These are phyloP conservation scores for Bedellia somnulentella DNA, from an alignment of 2,888 invertebrate genomes.

Conservation along the genomic window DNA sequence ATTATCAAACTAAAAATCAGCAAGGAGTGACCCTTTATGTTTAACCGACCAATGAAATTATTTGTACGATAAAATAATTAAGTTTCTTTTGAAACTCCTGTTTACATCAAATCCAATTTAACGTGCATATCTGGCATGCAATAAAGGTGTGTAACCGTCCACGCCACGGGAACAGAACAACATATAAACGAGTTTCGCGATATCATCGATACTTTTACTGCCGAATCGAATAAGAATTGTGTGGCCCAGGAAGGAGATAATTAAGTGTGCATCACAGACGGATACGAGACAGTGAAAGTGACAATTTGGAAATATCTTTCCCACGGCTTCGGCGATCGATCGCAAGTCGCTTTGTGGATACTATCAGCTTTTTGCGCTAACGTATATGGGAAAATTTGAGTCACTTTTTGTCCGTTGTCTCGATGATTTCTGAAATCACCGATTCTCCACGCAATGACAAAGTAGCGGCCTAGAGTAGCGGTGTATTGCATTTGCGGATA, in stretches of 20 bases:
- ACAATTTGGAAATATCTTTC: conserved; percentile 51
- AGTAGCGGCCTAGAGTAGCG: conserved; percentile 12
- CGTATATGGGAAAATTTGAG: neutral
- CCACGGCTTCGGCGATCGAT: conserved; percentile 25
- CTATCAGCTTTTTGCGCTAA: conserved; percentile 27
- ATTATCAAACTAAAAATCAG: no score
- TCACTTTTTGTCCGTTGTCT: no score
- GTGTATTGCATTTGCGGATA: conserved; percentile 2
- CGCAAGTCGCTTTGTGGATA: conserved; percentile 33
- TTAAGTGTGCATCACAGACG: conserved; percentile 4
- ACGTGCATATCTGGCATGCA: no score
- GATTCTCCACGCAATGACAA: conserved; percentile 25
- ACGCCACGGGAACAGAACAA: no score
- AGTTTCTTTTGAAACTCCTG: no score
- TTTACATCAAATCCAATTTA: no score
- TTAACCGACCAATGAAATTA: no score
- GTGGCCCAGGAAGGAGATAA: neutral
- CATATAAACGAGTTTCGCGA: conserved; percentile 6
- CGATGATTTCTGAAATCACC: conserved; percentile 16
- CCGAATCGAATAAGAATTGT: conserved; percentile 4
- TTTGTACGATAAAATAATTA: no score
- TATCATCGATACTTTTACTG: conserved; percentile 7
- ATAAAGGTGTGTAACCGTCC: no score
- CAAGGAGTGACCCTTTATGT: no score
- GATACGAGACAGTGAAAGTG: conserved; percentile 32